phyloP scores from a whole-genome alignment of 2,797 vertebrate species.

The Urocyon cinereoargenteus region DNA sequence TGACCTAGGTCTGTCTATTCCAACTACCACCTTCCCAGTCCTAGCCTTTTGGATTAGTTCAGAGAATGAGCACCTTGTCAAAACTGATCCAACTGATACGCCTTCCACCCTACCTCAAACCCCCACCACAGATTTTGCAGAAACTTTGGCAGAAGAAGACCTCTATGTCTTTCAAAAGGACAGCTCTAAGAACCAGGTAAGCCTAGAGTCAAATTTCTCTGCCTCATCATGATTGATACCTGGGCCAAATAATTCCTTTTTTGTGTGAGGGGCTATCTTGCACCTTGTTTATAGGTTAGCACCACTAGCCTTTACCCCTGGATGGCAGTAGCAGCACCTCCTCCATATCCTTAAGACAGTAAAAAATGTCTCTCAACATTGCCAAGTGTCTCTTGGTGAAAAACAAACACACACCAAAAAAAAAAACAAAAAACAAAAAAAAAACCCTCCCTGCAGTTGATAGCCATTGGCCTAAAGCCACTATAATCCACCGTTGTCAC shows the following conservation, averaged over 20 bases:
- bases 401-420: background rate
- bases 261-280: background rate
- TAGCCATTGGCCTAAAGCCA: background rate
- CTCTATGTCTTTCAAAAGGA: background rate
- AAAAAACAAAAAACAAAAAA: background rate
- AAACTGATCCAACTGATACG: rapidly evolving
- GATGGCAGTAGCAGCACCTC: background rate
- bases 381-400: background rate
- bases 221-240: background rate
- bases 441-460: rapidly evolving
- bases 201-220: background rate
- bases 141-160: background rate
- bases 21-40: rapidly evolving
- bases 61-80: background rate
- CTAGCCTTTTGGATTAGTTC: background rate
- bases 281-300: background rate
- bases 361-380: background rate
- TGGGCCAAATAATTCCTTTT: background rate
- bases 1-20: too few species aligned
- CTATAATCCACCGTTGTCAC: background rate
- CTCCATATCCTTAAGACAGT: background rate
- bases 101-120: background rate
- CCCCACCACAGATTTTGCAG: background rate
- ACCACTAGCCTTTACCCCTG: background rate
- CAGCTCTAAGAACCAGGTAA: background rate